These are phyloP conservation scores for Ariopsis seemanni DNA, from an alignment of 2,113 vertebrate genomes.

Conservation along the genomic window DNA sequence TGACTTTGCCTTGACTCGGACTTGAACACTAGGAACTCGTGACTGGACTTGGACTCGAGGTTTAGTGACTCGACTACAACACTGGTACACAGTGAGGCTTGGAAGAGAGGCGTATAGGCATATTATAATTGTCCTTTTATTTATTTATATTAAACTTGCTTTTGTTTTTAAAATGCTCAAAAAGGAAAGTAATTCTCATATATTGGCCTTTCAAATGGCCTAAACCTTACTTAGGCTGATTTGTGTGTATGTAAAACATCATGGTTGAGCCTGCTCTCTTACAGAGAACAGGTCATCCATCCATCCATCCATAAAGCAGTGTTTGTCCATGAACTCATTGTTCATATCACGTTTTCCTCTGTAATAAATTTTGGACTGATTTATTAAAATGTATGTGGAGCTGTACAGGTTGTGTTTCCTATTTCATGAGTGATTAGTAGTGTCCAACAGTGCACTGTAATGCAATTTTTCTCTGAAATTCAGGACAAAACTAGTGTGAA, in stretches of 20 bases:
- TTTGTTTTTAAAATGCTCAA: background rate
- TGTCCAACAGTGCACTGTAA: background rate
- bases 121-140: background rate
- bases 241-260: background rate
- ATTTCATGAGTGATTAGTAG: background rate
- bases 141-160: background rate
- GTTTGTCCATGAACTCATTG: background rate
- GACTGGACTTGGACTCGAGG: no score
- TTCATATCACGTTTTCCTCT: background rate
- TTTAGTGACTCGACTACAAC: no score
- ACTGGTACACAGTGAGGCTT: background rate
- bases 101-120: background rate
- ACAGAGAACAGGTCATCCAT: background rate
- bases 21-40: no score
- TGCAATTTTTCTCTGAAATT: background rate
- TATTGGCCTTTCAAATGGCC: background rate
- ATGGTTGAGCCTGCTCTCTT: background rate
- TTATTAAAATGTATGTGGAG: background rate
- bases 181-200: background rate
- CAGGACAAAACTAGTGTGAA: background rate
- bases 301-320: background rate
- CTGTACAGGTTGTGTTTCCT: background rate
- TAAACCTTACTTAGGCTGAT: background rate
- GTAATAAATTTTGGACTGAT: background rate
- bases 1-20: no score